Conservation (phyloP, 1,140 invertebrate genomes). For the Pseudomyrmex flavicornis region DNA sequence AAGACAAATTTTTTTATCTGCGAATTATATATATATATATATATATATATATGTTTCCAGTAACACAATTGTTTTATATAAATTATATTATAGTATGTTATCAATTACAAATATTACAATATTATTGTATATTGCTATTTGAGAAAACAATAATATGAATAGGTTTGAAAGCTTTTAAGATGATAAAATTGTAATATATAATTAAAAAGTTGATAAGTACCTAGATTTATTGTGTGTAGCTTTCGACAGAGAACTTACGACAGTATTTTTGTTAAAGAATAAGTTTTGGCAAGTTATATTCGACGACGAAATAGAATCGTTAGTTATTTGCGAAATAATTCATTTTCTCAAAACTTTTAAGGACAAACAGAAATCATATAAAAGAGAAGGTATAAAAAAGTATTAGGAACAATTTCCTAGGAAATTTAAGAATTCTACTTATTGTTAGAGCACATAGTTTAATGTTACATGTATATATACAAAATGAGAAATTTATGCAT, state of each 20-base stretch:
- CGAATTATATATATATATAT: background rate
- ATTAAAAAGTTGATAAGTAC: constrained; percentile 24
- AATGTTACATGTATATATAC: too few relatives aligned
- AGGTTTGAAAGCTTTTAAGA: too few relatives aligned
- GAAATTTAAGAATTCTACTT: too few relatives aligned
- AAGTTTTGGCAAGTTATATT: constrained; percentile 66
- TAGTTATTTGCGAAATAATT: background rate
- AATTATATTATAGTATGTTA: too few relatives aligned
- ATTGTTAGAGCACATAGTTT: too few relatives aligned
- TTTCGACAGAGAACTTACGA: constrained; percentile 8
- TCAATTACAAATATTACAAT: too few relatives aligned
- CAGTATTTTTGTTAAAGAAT: constrained; percentile 46
- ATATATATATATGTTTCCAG: background rate
- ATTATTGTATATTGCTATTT: background rate
- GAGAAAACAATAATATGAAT: too few relatives aligned
- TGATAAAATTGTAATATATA: too few relatives aligned
- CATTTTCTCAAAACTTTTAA: background rate
- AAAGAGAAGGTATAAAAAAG: background rate
- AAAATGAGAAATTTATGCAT: background rate
- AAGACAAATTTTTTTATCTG: constrained; percentile 33
- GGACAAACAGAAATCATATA: background rate
- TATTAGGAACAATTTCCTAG: too few relatives aligned
- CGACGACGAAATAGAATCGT: constrained; percentile 32
- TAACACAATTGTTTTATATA: too few relatives aligned
- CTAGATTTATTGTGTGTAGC: background rate